Base-by-base conservation (phyloP, 2,113 vertebrate species). In the Neolamprologus modestus region DNA sequence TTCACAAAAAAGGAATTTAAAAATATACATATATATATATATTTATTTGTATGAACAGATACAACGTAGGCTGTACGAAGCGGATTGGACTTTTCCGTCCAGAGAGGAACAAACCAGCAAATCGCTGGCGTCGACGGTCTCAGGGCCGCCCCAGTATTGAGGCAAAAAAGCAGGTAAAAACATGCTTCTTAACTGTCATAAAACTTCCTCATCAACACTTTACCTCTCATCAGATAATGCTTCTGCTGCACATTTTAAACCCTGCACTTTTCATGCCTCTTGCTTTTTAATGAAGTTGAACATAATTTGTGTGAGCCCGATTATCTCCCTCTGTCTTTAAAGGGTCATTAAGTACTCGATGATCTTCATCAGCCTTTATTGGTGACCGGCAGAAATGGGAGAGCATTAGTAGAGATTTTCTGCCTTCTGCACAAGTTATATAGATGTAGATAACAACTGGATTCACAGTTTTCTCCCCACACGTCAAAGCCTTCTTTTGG, bases 31-130 rank as follows among this genome's bases (percentile, higher is more conserved):
- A 7, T 13, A 54, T 4, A 9, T 14, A 45, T 4, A 8, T 52
- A 54, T 54, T 5, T 59, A 4, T 4, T 2, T 88, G 50, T n/a
- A 14, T 85, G 26, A 21, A 83, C 95, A 99, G 98, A 95, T 99
- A 99, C 95, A 99, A 99, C 1, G 98, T 99, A 82, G 98, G 98
- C 9, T 99, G 98, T 87, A 98, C 98, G 0, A 99, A 99, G 90
- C 94, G 98, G 7, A 97, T 99, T 21, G 98, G 98, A 2, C 95
- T 99, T 24, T 99, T 99, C 95, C 98, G 97, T 91, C 98, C 98
- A 0, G 98, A 99, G 80, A 97, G 98, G 84, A 98, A 94, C 95
- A 99, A 99, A 87, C 94, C 90, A 9, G 86, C 94, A 1, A 96
- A 35, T 17, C 96, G 96, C 83, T 97, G 98, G 91, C 97, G 95